Evolutionary conservation across 2,888 invertebrate species (phyloP), one percentile per base, ranked within the genome.

Genomic region (Amphiduros pacificus): DNA sequence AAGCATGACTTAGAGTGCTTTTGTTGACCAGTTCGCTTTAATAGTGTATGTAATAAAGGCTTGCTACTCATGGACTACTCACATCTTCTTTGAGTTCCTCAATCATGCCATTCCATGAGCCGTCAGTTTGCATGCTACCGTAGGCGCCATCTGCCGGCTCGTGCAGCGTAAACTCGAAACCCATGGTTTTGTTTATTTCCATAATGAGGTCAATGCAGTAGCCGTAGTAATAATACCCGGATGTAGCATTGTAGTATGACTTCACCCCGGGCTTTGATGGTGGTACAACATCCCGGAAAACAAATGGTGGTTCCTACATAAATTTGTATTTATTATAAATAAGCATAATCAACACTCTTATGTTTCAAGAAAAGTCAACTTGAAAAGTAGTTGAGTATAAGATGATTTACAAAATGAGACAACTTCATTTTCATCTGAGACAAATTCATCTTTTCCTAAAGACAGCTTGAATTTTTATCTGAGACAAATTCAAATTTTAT

Each of bases 91-190:
- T 73, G 3, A 81, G 66, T 57, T 81, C 78, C 26, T 71, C 71
- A n/a, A 80, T 74, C 36, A 75, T 74, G 2, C 79, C 80, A 49
- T 73, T 74, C 81, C 81, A 81, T 1, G 67, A 61, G 1, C 77
- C 79, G 36, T 77, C 71, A 0, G 71, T 91, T 72, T 92, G 91
- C 91, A 97, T 92, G 58, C 89, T 89, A 0, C 97, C 97, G 75
- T 92, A 95, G 71, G 89, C 88, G 0, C 89, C 89, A 77, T 95
- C 94, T 14, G 90, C 70, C 87, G 1, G 89, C 89, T 91, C 87
- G 55, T 88, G 87, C 6, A 79, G 65, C 17, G 66, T 70, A 80
- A 94, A 98, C 74, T 94, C 93, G 78, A 97, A 96, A 67, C 91
- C 27, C 1, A 95, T 87, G 58, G 90, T 89, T 61, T 89, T 86